A percentile compares a stretch with the other conserved stretches of the same genome.
These are phyloP conservation scores for Lota lota DNA, from an alignment of 2,113 vertebrate genomes.

Conservation along the genomic window DNA sequence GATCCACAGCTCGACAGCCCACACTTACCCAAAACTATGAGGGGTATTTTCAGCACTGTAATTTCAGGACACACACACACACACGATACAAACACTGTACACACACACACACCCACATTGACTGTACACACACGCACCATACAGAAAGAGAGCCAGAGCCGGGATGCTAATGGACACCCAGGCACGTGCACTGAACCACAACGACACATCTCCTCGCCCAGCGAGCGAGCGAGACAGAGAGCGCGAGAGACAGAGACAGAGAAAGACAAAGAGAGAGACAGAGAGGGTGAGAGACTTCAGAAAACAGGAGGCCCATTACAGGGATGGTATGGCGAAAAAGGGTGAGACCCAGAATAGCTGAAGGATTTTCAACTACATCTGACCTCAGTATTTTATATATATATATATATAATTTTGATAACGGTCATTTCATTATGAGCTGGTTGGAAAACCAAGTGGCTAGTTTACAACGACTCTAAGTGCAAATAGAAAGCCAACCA, in stretches of 20 bases:
- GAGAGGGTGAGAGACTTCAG: constrained; percentile 21
- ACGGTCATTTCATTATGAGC: not conserved
- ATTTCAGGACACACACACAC: constrained; percentile 63
- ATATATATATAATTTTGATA: not conserved
- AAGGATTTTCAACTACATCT: not conserved
- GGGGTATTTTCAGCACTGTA: constrained; percentile 80
- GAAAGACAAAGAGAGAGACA: constrained; percentile 27
- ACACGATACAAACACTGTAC: constrained; percentile 29
- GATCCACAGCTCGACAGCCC: constrained; percentile 67
- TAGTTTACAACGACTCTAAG: no score
- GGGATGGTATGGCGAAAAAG: constrained; percentile 34
- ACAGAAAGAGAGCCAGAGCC: not conserved
- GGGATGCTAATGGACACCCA: constrained; percentile 11
- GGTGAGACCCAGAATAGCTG: constrained; percentile 24
- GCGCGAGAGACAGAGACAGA: constrained; percentile 33
- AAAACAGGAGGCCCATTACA: constrained; percentile 45
- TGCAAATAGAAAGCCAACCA: not conserved
- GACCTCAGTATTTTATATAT: constrained; percentile 2
- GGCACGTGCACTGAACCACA: constrained; percentile 37
- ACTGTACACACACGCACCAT: not conserved
- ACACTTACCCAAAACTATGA: constrained; percentile 74
- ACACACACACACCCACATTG: constrained; percentile 15
- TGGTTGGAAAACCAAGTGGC: not conserved
- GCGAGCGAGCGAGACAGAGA: not conserved
- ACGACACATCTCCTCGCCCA: constrained; percentile 19